phyloP scores from a whole-genome alignment of 2,113 vertebrate species.

The Pipra filicauda region DNA sequence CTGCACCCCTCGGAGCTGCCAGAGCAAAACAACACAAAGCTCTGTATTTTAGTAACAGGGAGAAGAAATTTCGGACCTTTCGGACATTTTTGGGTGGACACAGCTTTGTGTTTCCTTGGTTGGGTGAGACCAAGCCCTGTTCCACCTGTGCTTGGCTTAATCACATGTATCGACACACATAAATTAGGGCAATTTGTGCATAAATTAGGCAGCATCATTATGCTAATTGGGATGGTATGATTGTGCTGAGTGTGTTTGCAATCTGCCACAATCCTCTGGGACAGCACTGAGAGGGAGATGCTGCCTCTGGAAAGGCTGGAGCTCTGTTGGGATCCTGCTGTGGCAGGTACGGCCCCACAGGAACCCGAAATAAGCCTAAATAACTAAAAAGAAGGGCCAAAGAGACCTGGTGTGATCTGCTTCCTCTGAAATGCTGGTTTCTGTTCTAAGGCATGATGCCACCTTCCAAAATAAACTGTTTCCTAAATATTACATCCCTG shows the following conservation, averaged over 20 bases:
- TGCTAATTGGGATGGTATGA: constrained; percentile 16
- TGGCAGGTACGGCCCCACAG: neutral
- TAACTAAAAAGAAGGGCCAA: neutral
- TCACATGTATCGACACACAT: neutral
- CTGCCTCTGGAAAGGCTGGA: neutral
- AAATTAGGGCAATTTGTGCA: constrained; percentile 41
- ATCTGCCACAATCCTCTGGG: constrained; percentile 7
- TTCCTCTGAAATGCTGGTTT: neutral
- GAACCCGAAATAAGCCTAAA: neutral
- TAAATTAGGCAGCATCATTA: constrained; percentile 37
- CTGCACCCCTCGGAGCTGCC: neutral
- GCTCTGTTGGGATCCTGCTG: accelerated
- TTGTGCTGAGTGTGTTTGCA: constrained; percentile 13
- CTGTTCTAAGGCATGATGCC: neutral
- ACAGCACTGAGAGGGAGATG: neutral
- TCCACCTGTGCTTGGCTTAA: neutral
- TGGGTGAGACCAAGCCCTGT: neutral
- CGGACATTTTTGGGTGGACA: neutral
- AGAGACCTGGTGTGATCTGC: neutral
- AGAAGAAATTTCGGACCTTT: neutral
- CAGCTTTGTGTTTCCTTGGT: neutral
- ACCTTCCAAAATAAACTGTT: neutral
- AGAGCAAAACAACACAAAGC: neutral
- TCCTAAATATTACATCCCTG: neutral
- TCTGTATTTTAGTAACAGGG: accelerated